Evolutionary conservation across 2,113 vertebrate species (phyloP).

Genomic region (Salvelinus fontinalis): DNA sequence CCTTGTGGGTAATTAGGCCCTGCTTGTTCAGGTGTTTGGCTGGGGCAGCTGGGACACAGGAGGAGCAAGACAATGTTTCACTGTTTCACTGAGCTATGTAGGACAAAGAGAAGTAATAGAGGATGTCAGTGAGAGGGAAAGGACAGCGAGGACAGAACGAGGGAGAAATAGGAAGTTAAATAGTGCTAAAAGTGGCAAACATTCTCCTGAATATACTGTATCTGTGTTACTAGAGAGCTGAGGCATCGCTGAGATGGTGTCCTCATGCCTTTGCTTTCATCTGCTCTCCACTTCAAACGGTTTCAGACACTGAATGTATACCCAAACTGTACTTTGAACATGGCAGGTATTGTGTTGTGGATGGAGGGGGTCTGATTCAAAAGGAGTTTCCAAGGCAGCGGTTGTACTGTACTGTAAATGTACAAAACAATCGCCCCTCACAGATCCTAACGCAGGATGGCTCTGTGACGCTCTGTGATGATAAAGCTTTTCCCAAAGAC

Average conservation of each 20-base stretch:
- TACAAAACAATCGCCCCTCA: constrained; percentile 42
- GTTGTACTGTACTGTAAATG: not conserved
- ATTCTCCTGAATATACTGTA: not conserved
- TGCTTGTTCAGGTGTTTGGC: not conserved
- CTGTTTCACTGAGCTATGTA: not conserved
- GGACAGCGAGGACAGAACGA: not conserved
- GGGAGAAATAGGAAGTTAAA: not conserved
- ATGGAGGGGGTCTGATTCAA: not conserved
- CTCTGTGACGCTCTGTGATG: constrained; percentile 32
- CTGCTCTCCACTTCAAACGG: not conserved
- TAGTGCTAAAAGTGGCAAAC: not conserved
- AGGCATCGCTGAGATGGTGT: not conserved
- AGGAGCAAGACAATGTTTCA: not conserved
- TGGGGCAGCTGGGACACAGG: not conserved
- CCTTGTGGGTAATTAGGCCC: not conserved
- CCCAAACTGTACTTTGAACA: not conserved
- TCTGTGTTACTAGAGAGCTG: not conserved
- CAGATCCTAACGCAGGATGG: constrained; percentile 36
- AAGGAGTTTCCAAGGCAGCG: not conserved
- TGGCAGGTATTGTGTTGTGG: not conserved
- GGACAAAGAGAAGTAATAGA: too few relatives aligned
- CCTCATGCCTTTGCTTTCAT: not conserved
- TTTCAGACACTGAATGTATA: too few relatives aligned
- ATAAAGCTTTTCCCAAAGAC: constrained; percentile 30
- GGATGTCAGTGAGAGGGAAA: not conserved